phyloP scores from a whole-genome alignment of 2,113 vertebrate species.

The Geococcyx californianus region DNA sequence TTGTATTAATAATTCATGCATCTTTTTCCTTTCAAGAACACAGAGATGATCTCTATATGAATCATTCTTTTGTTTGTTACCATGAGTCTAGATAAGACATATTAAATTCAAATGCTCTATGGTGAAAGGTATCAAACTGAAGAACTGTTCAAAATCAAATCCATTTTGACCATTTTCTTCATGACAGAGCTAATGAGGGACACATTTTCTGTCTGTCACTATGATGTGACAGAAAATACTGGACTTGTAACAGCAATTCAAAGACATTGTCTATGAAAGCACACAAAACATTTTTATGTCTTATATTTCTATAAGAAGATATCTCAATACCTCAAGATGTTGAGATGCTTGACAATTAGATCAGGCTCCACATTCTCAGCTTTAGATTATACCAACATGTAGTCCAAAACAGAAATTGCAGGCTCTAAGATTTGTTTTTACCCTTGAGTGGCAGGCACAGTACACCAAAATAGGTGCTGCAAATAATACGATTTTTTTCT shows the following conservation, averaged over 20 bases:
- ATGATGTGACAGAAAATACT: neutral
- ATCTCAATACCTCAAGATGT: neutral
- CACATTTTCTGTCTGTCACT: neutral
- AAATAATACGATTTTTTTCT: neutral
- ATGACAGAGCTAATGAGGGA: neutral
- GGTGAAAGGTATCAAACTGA: neutral
- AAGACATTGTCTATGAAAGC: neutral
- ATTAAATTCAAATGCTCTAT: neutral
- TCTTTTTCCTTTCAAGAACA: neutral
- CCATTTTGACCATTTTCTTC: neutral
- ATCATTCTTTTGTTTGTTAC: constrained; percentile 2
- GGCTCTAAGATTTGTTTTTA: neutral
- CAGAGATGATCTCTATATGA: neutral
- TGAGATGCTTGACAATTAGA: neutral
- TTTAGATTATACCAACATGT: neutral
- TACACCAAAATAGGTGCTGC: neutral
- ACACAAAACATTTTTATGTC: neutral
- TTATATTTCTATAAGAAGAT: neutral
- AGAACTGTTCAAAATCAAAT: neutral
- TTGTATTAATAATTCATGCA: constrained; percentile 15
- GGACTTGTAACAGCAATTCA: neutral
- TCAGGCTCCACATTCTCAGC: neutral
- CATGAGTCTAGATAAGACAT: neutral
- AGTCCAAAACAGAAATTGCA: neutral
- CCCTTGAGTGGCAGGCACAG: neutral